Percentiles rank a stretch among this genome's conserved stretches.
phyloP scores from a whole-genome alignment of 2,888 invertebrate species.

The Aproaerema taeniolella region DNA sequence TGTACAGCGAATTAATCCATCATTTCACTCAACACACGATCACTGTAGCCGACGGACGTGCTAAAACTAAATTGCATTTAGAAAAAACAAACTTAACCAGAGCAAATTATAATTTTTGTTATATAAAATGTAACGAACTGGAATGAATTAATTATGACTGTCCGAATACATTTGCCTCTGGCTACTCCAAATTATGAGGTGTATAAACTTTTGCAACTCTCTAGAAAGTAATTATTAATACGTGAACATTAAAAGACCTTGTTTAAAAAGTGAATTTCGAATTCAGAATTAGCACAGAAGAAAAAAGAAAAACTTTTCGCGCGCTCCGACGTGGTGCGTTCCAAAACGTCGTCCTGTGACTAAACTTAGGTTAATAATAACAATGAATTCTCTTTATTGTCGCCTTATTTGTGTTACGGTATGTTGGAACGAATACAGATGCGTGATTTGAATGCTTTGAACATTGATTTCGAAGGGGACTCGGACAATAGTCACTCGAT shows the following conservation, averaged over 20 bases:
- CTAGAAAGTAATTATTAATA: conserved; percentile 40
- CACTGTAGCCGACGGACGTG: conserved; percentile 38
- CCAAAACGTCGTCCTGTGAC: conserved; percentile 54
- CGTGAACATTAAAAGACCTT: conserved; percentile 21
- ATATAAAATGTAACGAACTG: conserved; percentile 60
- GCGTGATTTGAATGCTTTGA: conserved; percentile 60
- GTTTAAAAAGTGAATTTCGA: conserved; percentile 17
- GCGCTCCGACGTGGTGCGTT: conserved; percentile 21
- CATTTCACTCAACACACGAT: conserved; percentile 42
- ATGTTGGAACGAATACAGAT: conserved; percentile 69
- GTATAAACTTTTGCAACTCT: conserved; percentile 24
- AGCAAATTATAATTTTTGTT: conserved; percentile 49
- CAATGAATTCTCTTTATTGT: conserved; percentile 47
- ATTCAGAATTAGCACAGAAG: conserved; percentile 17
- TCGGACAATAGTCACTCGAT: conserved; percentile 60
- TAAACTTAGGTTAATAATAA: conserved; percentile 56
- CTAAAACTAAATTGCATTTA: conserved; percentile 50
- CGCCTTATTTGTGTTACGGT: conserved; percentile 70
- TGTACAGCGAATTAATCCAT: conserved; percentile 26
- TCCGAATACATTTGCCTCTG: conserved; percentile 37
- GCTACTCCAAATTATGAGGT: conserved; percentile 27
- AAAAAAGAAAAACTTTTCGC: conserved; percentile 19
- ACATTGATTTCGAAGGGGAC: conserved; percentile 47
- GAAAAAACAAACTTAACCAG: conserved; percentile 43
- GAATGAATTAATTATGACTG: conserved; percentile 51